phyloP scores from a whole-genome alignment of 1,140 invertebrate species.

The Drosophila eugracilis region DNA sequence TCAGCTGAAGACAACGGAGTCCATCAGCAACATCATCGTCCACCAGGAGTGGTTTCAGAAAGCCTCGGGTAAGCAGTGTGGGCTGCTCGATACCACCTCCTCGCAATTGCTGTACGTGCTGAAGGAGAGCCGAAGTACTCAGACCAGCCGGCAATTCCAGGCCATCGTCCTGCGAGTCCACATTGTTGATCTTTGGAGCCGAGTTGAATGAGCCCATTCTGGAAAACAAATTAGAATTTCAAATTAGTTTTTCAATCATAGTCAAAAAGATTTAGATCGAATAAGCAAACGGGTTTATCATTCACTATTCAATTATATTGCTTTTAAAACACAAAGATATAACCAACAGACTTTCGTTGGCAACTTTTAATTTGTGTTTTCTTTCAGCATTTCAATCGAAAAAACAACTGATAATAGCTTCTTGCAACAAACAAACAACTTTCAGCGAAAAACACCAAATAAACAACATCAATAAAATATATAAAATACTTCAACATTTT shows the following conservation, averaged over 20 bases:
- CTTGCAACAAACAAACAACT: conserved; percentile 30
- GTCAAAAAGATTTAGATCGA: neutral
- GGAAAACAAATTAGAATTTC: conserved; percentile 25
- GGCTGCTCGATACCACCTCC: conserved; percentile 61
- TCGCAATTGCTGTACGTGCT: conserved; percentile 85
- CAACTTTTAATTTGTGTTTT: conserved; percentile 5
- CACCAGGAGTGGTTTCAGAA: conserved; percentile 55
- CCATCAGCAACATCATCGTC: conserved; percentile 76
- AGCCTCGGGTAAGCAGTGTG: conserved; percentile 65
- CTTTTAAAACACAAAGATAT: conserved; percentile 18
- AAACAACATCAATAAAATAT: conserved; percentile 35
- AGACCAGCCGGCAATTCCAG: conserved; percentile 86
- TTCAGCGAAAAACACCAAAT: conserved; percentile 31
- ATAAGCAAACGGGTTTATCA: conserved; percentile 27
- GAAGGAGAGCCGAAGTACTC: conserved; percentile 86
- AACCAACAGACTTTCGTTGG: conserved; percentile 4
- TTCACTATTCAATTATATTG: conserved; percentile 35
- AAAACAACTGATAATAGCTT: conserved; percentile 25
- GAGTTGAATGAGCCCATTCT: conserved; percentile 92
- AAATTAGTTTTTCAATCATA: no score
- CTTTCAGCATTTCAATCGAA: conserved; percentile 31
- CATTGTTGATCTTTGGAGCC: conserved; percentile 88
- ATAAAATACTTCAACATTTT: neutral
- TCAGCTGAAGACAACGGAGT: conserved; percentile 85
- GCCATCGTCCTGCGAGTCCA: conserved; percentile 88